phyloP scores from a whole-genome alignment of 2,888 invertebrate species.

The Rhagonycha lutea region DNA sequence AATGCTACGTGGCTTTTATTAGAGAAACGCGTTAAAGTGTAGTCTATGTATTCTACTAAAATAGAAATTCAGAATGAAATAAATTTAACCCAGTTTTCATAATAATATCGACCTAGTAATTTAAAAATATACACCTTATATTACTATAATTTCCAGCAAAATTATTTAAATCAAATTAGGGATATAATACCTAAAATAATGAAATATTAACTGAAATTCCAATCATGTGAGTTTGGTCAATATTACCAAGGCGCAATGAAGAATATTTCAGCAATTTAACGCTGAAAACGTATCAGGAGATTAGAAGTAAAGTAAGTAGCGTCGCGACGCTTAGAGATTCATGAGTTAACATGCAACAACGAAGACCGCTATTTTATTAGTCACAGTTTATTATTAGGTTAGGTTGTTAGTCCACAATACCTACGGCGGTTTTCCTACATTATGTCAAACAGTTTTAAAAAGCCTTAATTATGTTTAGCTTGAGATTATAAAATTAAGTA shows the following conservation, averaged over 20 bases:
- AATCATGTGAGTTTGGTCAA: conserved; percentile 16
- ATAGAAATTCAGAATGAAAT: background rate
- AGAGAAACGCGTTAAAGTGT: background rate
- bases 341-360: conserved; percentile 36
- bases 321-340: conserved; percentile 33
- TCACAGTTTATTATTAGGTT: conserved; percentile 42
- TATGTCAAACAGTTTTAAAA: conserved; percentile 31
- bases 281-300: conserved; percentile 35
- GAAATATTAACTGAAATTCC: background rate
- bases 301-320: conserved; percentile 18
- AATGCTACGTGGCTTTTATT: background rate
- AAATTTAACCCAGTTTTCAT: background rate
- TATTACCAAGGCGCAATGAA: conserved; percentile 16
- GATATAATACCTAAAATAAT: background rate
- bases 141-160: background rate
- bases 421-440: conserved; percentile 26
- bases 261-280: conserved; percentile 32
- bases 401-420: conserved; percentile 30
- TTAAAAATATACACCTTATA: background rate
- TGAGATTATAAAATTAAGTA: background rate
- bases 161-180: background rate
- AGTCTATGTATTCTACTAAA: background rate
- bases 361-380: conserved; percentile 41
- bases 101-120: background rate
- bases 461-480: conserved; percentile 22